Base-by-base conservation (phyloP, 2,113 vertebrate genomes). In the Chionodraco myersi region DNA sequence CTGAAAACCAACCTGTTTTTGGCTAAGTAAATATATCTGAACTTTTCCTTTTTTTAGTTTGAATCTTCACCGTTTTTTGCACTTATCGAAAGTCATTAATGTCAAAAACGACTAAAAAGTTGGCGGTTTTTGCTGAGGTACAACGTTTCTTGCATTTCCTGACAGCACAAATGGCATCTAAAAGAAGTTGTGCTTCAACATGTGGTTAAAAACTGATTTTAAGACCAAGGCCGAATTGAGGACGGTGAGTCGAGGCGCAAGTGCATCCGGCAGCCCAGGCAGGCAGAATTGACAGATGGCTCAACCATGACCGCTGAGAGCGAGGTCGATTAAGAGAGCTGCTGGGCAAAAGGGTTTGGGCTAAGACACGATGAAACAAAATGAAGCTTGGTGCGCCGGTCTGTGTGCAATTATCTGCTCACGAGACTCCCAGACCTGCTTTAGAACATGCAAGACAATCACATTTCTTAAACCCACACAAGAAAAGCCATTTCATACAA, bases 281-380 rank as follows among this genome's bases (percentile, higher is more conserved):
- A 56, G 71, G 76, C 70, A 54, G 45, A 86, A 84, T n/a, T 81
- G 90, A 88, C 81, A 88, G 87, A 88, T 79, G 87, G 85, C 79
- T 85, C 60, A 74, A 86, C 79, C 77, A 64, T 83, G 86, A 85
- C 81, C 60, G 14, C 78, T 72, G 83, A 76, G 86, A 85, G 82
- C 14, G 18, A 63, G 84, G 80, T 85, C 57, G 75, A 85, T 88
- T 80, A 75, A 54, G 72, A 84, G 72, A 78, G 72, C 77, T 78
- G 65, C 59, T 78, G 77, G 74, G 78, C 76, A 83, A 83, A 75
- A 57, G 34, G 68, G 60, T 83, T 86, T 49, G 56, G 77, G 70
- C 5, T 41, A 66, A 41, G 72, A 86, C 86, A 78, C 74, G 70
- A 84, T 77, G 86, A 79, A 86, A 81, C 72, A 73, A 84, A 90